Conservation (phyloP, 2,797 vertebrate genomes). For the Steatocranus sp. region DNA sequence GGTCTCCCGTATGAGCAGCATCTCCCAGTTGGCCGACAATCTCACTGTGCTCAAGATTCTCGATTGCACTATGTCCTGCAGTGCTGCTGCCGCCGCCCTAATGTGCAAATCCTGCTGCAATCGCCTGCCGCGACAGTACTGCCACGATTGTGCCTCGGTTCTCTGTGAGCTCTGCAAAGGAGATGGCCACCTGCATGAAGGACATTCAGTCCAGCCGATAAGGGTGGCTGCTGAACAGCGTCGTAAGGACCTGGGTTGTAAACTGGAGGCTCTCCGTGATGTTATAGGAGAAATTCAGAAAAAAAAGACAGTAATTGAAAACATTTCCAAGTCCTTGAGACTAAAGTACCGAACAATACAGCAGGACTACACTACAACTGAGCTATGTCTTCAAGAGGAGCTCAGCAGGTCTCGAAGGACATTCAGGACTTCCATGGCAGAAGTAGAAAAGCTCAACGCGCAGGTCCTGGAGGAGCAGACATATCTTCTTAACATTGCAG, state of each 20-base stretch:
- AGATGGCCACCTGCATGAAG: conserved; percentile 77
- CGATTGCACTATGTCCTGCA: conserved; percentile 84
- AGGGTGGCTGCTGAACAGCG: conserved; percentile 86
- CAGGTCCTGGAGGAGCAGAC: conserved; percentile 92
- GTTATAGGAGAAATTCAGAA: conserved; percentile 86
- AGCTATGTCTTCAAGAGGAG: conserved; percentile 88
- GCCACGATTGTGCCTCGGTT: conserved; percentile 80
- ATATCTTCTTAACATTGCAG: conserved; percentile 90
- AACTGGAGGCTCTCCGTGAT: conserved; percentile 81
- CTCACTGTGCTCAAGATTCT: conserved; percentile 95
- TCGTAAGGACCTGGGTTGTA: conserved; percentile 82
- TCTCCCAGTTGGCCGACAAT: conserved; percentile 91
- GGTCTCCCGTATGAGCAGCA: conserved; percentile 88
- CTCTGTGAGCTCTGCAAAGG: conserved; percentile 87
- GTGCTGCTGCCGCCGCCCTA: conserved; percentile 80
- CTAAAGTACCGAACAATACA: conserved; percentile 84
- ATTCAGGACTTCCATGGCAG: conserved; percentile 85
- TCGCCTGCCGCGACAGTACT: conserved; percentile 88
- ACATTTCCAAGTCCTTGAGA: conserved; percentile 82
- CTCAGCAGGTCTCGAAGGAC: conserved; percentile 84
- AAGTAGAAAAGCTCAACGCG: conserved; percentile 89
- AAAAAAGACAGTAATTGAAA: conserved; percentile 85
- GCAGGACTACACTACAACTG: conserved; percentile 88
- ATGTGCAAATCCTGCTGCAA: conserved; percentile 91
- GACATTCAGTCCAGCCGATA: conserved; percentile 82